Base-by-base conservation (phyloP, 2,888 invertebrate genomes). In the Brachyopa scutellaris region DNA sequence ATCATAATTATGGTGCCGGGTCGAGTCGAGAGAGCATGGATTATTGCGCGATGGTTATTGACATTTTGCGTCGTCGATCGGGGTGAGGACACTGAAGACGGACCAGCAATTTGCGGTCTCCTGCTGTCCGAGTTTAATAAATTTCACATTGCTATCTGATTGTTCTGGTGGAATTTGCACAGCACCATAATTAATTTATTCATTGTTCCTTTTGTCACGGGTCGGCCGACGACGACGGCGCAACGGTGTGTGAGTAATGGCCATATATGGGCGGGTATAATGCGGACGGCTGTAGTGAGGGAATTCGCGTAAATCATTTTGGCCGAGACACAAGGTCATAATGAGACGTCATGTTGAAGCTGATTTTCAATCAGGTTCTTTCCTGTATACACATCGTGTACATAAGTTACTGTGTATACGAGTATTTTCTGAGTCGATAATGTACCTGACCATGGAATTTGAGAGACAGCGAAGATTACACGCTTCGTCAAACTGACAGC, bases 171-270 rank as follows among this genome's bases (percentile, higher is more conserved):
- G 79, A 79, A 79, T 79, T 79, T 59, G 73, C 67, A n/a, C n/a
- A 74, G 57, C 73, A 79, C 66, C 55, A 42, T 74, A 79, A 79
- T 79, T 79, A 79, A 79, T 79, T 79, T 79, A 79, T 79, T 73
- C 79, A 74, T 79, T 79, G 61, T 79, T 79, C 62, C 61, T 67
- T 74, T 79, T 45, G 79, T 67, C 66, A 67, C 51, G 66, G 59
- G 53, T 67, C 8, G 51, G 9, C 19, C 19, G 19, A 31, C 6
- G 38, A 9, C 57, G 19, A 1, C 38, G n/a, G 33, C 8, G 74
- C 21, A 8, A 17, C n/a, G 29, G 23, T 67, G 62, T 62, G 38
- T 67, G 74, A 69, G 73, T 67, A 62, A 69, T 79, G 62, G 7
- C 61, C 42, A 53, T 33, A 67, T 73, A 79, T 73, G 73, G 73